These are phyloP conservation scores for Propithecus perrieri DNA, from an alignment of 2,797 vertebrate species.

Conservation along the genomic window DNA sequence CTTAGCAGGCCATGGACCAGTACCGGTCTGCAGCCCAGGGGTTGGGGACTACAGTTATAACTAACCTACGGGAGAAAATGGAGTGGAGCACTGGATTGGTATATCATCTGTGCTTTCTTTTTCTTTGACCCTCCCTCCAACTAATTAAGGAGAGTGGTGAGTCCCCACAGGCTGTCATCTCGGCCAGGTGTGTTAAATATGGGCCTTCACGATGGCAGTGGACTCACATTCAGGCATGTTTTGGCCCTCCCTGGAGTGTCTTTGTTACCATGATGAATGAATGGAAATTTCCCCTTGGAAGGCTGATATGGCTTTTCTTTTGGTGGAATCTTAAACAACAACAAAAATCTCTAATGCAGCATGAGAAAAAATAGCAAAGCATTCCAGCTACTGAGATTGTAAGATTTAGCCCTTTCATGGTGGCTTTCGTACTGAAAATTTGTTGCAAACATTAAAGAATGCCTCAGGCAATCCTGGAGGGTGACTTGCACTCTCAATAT, in stretches of 20 bases:
- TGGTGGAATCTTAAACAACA: neutral
- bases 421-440: constrained; percentile 19
- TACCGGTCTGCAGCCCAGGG: too few species aligned
- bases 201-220: neutral
- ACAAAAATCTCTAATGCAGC: neutral
- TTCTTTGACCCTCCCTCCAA: neutral
- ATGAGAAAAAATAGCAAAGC: neutral
- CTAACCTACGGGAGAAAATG: neutral
- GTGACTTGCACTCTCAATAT: neutral
- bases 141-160: neutral
- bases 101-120: neutral
- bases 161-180: neutral
- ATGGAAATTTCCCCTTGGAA: neutral
- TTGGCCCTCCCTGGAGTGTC: neutral
- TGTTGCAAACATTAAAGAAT: neutral
- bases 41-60: too few species aligned
- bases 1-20: too few species aligned
- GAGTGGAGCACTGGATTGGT: neutral
- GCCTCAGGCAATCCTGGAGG: neutral
- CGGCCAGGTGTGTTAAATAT: neutral
- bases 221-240: neutral
- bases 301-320: neutral
- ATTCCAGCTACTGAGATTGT: neutral
- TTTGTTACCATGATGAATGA: neutral
- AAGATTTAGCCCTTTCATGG: neutral